Conservation (phyloP, 2,888 invertebrate species). For the Diarsia dahlii region DNA sequence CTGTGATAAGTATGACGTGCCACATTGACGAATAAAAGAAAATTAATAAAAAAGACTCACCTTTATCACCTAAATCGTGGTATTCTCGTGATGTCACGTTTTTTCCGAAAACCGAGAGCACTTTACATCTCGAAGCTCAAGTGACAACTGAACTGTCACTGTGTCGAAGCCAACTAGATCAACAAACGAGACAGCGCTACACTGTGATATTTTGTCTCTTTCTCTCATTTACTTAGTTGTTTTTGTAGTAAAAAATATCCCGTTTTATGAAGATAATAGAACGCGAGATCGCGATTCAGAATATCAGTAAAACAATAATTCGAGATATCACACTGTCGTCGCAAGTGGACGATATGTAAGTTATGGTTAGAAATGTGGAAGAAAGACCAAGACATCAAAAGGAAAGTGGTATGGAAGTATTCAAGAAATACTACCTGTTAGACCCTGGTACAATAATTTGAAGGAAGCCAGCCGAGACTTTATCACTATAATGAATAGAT, state of each 20-base stretch:
- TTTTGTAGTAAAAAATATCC: constrained; percentile 15
- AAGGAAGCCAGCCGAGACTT: too few species aligned
- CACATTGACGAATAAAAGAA: constrained; percentile 16
- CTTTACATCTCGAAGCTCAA: constrained; percentile 5
- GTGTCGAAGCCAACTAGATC: constrained; percentile 12
- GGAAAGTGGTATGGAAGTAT: too few species aligned
- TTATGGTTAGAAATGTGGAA: too few species aligned
- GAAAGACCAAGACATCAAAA: too few species aligned
- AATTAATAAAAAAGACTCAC: constrained; percentile 2
- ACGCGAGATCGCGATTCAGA: constrained; percentile 20
- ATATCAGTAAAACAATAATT: constrained; percentile 28
- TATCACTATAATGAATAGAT: too few species aligned
- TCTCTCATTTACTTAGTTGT: constrained; percentile 3
- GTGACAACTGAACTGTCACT: neutral
- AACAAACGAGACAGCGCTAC: constrained; percentile 12
- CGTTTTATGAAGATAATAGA: constrained; percentile 18
- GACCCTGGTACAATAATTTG: too few species aligned
- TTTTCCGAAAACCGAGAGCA: constrained; percentile 9
- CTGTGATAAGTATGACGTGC: constrained; percentile 14
- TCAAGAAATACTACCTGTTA: too few species aligned
- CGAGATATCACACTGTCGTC: constrained; percentile 26
- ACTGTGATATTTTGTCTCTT: constrained; percentile 17
- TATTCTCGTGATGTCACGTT: constrained; percentile 15
- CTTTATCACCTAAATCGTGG: constrained; percentile 15
- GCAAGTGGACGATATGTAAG: constrained; percentile 11